These are phyloP conservation scores for Margaritifera margaritifera DNA, from an alignment of 2,888 invertebrate genomes.

Conservation along the genomic window DNA sequence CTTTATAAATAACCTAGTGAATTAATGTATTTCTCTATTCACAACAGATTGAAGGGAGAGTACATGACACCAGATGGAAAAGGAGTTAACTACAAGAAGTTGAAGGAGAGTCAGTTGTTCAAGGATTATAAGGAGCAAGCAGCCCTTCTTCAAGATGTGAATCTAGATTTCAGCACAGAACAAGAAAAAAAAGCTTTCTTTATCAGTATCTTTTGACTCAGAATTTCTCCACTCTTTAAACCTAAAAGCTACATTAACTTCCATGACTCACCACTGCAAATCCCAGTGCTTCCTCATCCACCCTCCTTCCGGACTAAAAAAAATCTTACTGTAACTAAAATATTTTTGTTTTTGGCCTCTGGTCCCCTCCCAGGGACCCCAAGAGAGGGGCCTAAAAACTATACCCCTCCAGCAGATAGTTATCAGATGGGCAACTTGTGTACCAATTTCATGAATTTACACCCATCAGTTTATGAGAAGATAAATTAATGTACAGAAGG, in stretches of 20 bases:
- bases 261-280: too few species aligned
- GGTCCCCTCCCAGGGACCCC: too few species aligned
- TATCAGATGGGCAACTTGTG: too few species aligned
- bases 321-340: too few species aligned
- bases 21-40: not conserved
- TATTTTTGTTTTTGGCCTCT: too few species aligned
- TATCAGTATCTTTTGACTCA: constrained; percentile 68
- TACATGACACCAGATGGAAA: constrained; percentile 52
- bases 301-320: too few species aligned
- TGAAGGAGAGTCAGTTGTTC: constrained; percentile 45
- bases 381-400: too few species aligned
- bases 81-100: constrained; percentile 46
- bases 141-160: constrained; percentile 43
- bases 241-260: not conserved
- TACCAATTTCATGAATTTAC: too few species aligned
- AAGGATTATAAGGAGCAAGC: constrained; percentile 46
- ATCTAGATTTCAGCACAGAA: constrained; percentile 49
- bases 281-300: too few species aligned
- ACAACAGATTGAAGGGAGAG: constrained; percentile 57
- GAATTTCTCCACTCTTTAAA: not conserved
- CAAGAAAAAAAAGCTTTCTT: constrained; percentile 67
- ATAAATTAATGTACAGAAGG: too few species aligned
- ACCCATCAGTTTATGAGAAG: too few species aligned
- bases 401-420: too few species aligned
- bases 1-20: not conserved